phyloP scores from a whole-genome alignment of 2,888 invertebrate species.

The Liodrosophila aerea region DNA sequence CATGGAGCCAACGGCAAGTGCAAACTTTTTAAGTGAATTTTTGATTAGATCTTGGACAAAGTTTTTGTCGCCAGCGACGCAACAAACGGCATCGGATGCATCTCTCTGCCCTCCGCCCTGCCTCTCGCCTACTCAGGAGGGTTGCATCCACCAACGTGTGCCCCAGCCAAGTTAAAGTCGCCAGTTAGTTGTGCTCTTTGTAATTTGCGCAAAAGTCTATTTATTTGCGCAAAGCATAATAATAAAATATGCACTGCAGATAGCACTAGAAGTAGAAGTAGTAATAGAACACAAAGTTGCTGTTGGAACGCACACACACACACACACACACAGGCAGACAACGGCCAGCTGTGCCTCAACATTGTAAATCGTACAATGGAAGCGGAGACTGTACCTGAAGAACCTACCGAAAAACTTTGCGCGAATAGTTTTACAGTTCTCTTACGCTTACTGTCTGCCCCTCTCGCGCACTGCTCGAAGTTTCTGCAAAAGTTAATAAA shows the following conservation, averaged over 20 bases:
- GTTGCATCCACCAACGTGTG: too few relatives aligned
- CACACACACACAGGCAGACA: constrained; percentile 21
- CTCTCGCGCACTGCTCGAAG: constrained; percentile 19
- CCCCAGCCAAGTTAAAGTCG: constrained; percentile 51
- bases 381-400: constrained; percentile 53
- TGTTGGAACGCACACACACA: constrained; percentile 3
- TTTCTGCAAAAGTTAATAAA: constrained; percentile 77
- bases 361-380: constrained; percentile 24
- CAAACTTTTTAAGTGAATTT: constrained; percentile 81
- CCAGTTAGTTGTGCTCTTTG: constrained; percentile 65
- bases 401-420: constrained; percentile 55
- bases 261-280: constrained; percentile 41
- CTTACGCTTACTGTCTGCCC: neutral
- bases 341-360: constrained; percentile 38
- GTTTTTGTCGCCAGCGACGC: constrained; percentile 67
- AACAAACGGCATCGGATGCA: constrained; percentile 52
- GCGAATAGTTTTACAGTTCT: constrained; percentile 44
- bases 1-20: constrained; percentile 48
- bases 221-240: constrained; percentile 73
- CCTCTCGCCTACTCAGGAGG: too few relatives aligned
- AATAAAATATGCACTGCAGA: constrained; percentile 75
- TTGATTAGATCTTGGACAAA: constrained; percentile 80
- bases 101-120: neutral
- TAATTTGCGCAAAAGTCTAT: constrained; percentile 75
- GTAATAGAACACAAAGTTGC: constrained; percentile 51